Percentiles rank a stretch among this genome's conserved stretches.
These are phyloP conservation scores for Gallinago solitaria DNA, from an alignment of 2,797 vertebrate genomes.

Conservation along the genomic window DNA sequence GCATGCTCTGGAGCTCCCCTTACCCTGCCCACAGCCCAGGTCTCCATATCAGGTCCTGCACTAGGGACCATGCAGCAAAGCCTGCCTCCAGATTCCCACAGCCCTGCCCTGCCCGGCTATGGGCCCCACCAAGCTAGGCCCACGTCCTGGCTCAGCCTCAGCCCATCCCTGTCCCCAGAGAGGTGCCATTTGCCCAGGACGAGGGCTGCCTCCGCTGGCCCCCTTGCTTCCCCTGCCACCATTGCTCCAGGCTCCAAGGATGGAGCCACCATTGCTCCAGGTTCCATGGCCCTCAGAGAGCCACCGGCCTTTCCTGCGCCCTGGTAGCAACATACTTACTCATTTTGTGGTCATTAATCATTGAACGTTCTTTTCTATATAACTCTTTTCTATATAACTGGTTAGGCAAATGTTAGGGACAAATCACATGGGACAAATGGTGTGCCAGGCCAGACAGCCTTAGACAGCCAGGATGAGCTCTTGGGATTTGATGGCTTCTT, in stretches of 20 bases:
- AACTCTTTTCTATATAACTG: background rate
- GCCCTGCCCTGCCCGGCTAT: background rate
- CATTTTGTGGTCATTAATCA: background rate
- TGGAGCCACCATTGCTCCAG: no score
- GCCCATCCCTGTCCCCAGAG: background rate
- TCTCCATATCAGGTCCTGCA: background rate
- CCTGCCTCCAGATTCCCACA: accelerated
- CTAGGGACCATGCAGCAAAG: background rate
- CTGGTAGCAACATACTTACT: background rate
- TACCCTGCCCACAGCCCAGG: background rate
- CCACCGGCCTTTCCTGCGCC: accelerated
- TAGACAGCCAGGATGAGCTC: background rate
- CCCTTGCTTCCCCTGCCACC: background rate
- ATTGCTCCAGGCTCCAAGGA: accelerated
- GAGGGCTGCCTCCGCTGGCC: background rate
- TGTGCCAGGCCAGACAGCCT: background rate
- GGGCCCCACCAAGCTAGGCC: background rate
- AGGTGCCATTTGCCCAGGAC: background rate
- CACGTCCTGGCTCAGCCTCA: background rate
- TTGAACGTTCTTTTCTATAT: background rate
- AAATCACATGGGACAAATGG: background rate
- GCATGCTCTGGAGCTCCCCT: background rate
- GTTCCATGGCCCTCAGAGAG: accelerated
- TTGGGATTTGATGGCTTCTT: background rate
- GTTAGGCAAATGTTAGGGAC: background rate